Percentiles rank a stretch among this genome's conserved stretches.
Evolutionary conservation across 2,888 invertebrate species (phyloP).

Genomic region (Drosophila macrospina): DNA sequence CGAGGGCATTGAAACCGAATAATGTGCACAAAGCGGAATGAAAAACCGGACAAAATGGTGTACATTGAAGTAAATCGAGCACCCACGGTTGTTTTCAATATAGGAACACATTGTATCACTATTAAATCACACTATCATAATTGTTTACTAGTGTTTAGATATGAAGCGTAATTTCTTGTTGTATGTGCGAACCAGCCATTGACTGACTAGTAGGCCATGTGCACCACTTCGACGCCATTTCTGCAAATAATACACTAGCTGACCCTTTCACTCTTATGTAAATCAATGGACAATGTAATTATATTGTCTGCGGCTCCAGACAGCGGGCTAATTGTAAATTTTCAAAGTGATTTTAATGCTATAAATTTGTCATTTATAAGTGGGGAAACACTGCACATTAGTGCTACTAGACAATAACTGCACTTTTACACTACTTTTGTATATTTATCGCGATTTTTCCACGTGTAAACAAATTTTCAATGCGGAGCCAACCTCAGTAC

Average conservation of each 20-base stretch:
- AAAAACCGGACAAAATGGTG: constrained; percentile 82
- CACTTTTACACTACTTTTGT: constrained; percentile 46
- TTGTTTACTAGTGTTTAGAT: background rate
- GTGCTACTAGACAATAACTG: constrained; percentile 17
- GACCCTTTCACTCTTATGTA: constrained; percentile 70
- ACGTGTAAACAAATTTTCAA: constrained; percentile 70
- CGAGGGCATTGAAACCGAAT: constrained; percentile 74
- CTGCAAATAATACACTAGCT: constrained; percentile 61
- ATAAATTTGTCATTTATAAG: constrained; percentile 22
- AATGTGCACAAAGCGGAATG: constrained; percentile 64
- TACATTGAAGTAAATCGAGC: constrained; percentile 40
- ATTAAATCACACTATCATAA: background rate
- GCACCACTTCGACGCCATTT: constrained; percentile 81
- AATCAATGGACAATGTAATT: constrained; percentile 63
- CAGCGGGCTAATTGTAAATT: constrained; percentile 68
- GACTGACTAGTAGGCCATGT: constrained; percentile 67
- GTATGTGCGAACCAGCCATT: constrained; percentile 38
- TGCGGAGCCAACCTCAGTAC: constrained; percentile 71
- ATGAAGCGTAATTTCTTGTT: constrained; percentile 19
- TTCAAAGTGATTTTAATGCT: constrained; percentile 56
- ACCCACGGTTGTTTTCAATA: constrained; percentile 28
- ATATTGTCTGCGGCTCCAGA: constrained; percentile 72
- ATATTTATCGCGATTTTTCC: constrained; percentile 39
- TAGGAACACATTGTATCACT: constrained; percentile 26
- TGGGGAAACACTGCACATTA: constrained; percentile 45